Evolutionary conservation across 2,888 invertebrate genomes (phyloP), one percentile per base, ranked within the genome.

Genomic region (Hesperia comma): DNA sequence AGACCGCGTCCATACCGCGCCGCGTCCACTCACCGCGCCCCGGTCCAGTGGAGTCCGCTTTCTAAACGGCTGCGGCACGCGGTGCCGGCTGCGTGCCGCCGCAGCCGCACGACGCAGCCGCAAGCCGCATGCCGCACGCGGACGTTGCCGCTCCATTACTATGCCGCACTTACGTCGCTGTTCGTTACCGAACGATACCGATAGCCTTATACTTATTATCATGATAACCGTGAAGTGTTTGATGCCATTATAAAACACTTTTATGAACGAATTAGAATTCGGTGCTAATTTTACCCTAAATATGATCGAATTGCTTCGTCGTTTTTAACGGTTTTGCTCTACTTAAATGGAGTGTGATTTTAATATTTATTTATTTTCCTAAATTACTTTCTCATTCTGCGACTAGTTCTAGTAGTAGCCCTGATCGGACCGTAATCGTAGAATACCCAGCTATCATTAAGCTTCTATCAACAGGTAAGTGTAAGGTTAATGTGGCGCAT

Each of bases 11-110:
- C 19, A 10, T n/a, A n/a, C n/a, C 15, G 43, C 5, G 10, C 6
- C 15, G 6, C 46, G 49, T 49, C 19, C 74, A 74, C 79, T 79
- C 78, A 70, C 77, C 80, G 85, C 26, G 43, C 43, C 82, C 84
- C 85, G 84, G 86, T 87, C 84, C 82, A 81, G 80, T 77, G 85
- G 85, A 77, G 77, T 80, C 84, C 86, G 90, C 92, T 92, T 92
- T 92, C 92, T 91, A 92, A 87, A 81, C 81, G 79, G 78, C 77
- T 86, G 80, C 81, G 79, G 78, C 77, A 80, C 81, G 26, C 26
- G 26, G 26, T 77, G 80, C 81, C 78, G 75, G 74, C 78, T 76
- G 90, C 88, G 89, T 90, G 90, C 80, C 1, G 17, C 15, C 46
- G 17, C 46, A 43, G 46, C 46, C 46, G 46, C 49, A 21, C 12